Evolutionary conservation across 1,140 invertebrate genomes (phyloP), one percentile per base, ranked within the genome.

Genomic region (Saccostrea echinata): DNA sequence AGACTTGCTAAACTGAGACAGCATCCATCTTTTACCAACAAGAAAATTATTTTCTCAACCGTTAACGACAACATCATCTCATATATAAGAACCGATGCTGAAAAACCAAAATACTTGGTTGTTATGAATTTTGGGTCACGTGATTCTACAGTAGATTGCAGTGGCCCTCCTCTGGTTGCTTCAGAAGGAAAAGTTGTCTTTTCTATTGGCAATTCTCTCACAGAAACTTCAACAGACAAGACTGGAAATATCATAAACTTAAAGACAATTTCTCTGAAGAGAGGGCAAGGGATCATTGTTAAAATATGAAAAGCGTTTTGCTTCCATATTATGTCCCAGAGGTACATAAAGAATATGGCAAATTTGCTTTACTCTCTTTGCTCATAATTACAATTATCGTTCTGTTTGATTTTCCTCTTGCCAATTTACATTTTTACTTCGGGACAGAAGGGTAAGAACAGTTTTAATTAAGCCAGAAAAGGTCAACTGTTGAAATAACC

Each of bases 51-150:
- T 76, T 76, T 76, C 16, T 53, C 81, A 3, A 27, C 24, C 24
- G 81, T 83, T 0, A 83, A 51, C 51, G 81, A 83, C 30, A 21
- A 83, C 43, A 83, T 83, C 43, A 83, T 83, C 21, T 51, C 51
- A 12, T 83, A 83, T 21, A 35, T 83, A 4, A 83, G 81, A n/a
- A 52, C 33, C 9, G 81, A 51, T 33, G 0, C 1, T n/a, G 18
- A 33, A 3, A 18, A 53, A n/a, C 51, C 81, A 51, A 83, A 83
- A 53, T 83, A 51, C 81, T 21, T 83, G 35, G 81, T 83, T 24
- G 81, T 53, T 24, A 30, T 83, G 24, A 83, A 83, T 21, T 43
- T 83, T 83, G 81, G 81, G 18, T 27, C 35, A 3, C 51, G 18
- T 11, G 12, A 33, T 21, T 53, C 35, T 3, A 52, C 43, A 0